phyloP scores from a whole-genome alignment of 2,888 invertebrate species.

The Drosophila quinaria region DNA sequence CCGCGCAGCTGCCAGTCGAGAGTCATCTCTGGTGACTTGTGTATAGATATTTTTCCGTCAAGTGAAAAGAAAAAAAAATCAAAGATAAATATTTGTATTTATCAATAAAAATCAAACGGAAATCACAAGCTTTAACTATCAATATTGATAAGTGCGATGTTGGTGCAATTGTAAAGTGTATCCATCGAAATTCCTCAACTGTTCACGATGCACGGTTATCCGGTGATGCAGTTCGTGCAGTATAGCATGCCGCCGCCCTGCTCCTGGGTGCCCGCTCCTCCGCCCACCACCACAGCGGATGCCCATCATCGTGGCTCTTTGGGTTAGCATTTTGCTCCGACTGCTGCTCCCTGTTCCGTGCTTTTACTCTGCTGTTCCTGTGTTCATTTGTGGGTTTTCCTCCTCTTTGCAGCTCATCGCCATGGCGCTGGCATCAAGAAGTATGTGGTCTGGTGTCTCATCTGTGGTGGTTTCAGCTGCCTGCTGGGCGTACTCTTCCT shows the following conservation, averaged over 20 bases:
- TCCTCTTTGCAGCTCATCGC: constrained; percentile 82
- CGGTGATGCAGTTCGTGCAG: constrained; percentile 89
- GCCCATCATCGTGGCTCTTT: constrained; percentile 74
- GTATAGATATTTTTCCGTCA: constrained; percentile 76
- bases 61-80: constrained; percentile 34
- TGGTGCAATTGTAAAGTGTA: constrained; percentile 3
- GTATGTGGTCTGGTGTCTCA: constrained; percentile 92
- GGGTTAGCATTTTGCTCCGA: constrained; percentile 38
- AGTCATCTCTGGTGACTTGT: constrained; percentile 58
- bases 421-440: constrained; percentile 87
- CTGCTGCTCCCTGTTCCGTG: not conserved
- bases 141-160: constrained; percentile 1
- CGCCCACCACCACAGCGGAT: constrained; percentile 66
- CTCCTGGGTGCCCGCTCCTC: constrained; percentile 85
- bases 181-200: not conserved
- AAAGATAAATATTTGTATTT: constrained; percentile 7
- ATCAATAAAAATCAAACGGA: constrained; percentile 6
- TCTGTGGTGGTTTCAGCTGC: constrained; percentile 91
- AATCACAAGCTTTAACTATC: not conserved
- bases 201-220: constrained; percentile 88
- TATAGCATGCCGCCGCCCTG: constrained; percentile 87
- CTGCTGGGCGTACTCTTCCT: constrained; percentile 91
- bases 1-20: constrained; percentile 67
- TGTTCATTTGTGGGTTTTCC: not conserved
- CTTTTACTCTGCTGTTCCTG: no score